phyloP scores from a whole-genome alignment of 2,888 invertebrate species.

The Clusia tigrina region DNA sequence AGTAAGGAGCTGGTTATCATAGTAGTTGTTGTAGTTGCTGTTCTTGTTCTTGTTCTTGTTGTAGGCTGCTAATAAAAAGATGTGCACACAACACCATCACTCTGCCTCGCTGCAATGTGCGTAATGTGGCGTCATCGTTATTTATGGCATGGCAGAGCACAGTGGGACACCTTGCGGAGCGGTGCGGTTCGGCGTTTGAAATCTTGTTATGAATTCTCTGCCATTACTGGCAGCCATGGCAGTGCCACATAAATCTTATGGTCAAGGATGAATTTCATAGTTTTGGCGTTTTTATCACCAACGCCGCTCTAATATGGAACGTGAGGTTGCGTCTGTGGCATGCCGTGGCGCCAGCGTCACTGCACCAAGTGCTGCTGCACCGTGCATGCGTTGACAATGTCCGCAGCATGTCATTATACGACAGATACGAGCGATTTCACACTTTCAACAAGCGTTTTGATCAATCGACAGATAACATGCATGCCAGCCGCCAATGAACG shows the following conservation, averaged over 20 bases:
- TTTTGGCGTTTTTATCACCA: slow-evolving; percentile 49
- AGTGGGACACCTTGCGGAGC: slow-evolving; percentile 47
- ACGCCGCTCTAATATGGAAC: slow-evolving; percentile 12
- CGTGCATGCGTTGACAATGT: slow-evolving; percentile 48
- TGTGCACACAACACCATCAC: no score
- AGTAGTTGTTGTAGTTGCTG: no score
- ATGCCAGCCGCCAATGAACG: no score
- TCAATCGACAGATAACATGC: neutral
- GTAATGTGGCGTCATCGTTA: slow-evolving; percentile 57
- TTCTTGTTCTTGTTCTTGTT: no score
- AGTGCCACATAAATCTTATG: slow-evolving; percentile 50
- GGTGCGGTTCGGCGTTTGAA: slow-evolving; percentile 10
- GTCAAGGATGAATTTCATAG: slow-evolving; percentile 44
- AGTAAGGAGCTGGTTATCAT: no score
- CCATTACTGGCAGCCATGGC: neutral
- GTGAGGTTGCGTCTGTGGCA: slow-evolving; percentile 23
- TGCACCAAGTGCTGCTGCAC: slow-evolving; percentile 13
- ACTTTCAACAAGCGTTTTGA: slow-evolving; percentile 34
- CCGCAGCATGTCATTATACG: slow-evolving; percentile 52
- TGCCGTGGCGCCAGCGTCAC: slow-evolving; percentile 26
- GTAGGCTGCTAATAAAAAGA: no score
- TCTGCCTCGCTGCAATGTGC: slow-evolving; percentile 46
- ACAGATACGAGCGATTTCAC: slow-evolving; percentile 59
- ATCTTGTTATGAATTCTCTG: slow-evolving; percentile 11
- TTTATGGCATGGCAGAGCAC: slow-evolving; percentile 50